Base-by-base conservation (phyloP, 2,888 invertebrate species). In the Diarsia rubi region DNA sequence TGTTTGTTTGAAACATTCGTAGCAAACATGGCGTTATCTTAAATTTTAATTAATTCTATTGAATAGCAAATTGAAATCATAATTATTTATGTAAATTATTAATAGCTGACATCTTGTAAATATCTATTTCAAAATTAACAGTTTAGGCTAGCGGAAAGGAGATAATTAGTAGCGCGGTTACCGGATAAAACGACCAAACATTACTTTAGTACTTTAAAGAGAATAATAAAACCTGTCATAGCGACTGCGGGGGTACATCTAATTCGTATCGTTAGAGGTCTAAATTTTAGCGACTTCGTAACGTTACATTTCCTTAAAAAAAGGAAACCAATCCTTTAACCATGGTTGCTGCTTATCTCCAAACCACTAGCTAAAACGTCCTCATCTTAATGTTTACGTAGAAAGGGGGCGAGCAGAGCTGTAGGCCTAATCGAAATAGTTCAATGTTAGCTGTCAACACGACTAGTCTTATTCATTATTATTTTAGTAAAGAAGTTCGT, bases 101-200 rank as follows among this genome's bases (percentile, higher is more conserved):
- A 59, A 65, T 70, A 84, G 59, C 54, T 60, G 69, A 73, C 71
- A 73, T 79, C 60, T 79, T 84, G 77, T 84, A 86, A 78, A 84
- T 84, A 81, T 76, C 27, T 80, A 70, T 76, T 73, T 77, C 62
- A 59, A 84, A 76, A 68, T 70, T 68, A 42, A 64, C 16, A n/a
- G 44, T 68, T 70, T 65, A 49, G 66, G 68, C 27, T 24, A 69
- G 71, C 66, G 81, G 16, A 16, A 63, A 27, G 59, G 62, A 66
- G 62, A 67, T 68, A 60, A n/a, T n/a, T n/a, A 63, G 42, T 47
- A 37, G 27, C 49, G 16, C 1, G 14, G 1, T 11, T n/a, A 27
- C 71, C 0, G 14, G 0, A 44, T 6, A 31, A 42, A n/a, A 19
- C 16, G 14, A 27, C 27, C 54, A 57, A 6, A 19, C 1, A 27